Evolutionary conservation across 2,888 invertebrate genomes (phyloP).

Genomic region (Laspeyria flexula): DNA sequence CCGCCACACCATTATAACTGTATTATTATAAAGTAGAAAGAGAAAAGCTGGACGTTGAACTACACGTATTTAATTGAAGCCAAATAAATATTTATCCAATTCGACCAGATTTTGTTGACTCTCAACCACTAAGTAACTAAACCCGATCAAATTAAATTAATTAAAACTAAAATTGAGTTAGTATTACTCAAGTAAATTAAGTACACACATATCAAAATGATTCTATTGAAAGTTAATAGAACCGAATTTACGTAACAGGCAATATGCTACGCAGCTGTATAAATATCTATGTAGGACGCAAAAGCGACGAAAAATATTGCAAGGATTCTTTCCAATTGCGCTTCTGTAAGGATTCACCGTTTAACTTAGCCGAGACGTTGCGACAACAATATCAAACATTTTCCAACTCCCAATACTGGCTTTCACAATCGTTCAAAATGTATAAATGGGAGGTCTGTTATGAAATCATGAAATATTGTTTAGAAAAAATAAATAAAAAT

Average conservation of each 20-base stretch:
- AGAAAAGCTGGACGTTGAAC: background rate
- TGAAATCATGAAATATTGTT: background rate
- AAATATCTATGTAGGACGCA: constrained; percentile 37
- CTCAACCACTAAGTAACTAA: background rate
- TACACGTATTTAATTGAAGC: background rate
- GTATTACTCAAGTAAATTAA: constrained; percentile 1
- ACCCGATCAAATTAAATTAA: constrained; percentile 1
- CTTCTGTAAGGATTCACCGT: constrained; percentile 69
- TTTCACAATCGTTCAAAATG: constrained; percentile 21
- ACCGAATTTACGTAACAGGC: constrained; percentile 13
- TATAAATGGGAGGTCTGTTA: background rate
- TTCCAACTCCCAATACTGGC: constrained; percentile 29
- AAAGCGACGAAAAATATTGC: constrained; percentile 61
- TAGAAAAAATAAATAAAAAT: background rate
- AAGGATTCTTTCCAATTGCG: constrained; percentile 77
- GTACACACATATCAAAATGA: background rate
- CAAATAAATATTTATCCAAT: background rate
- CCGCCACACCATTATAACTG: constrained; percentile 1
- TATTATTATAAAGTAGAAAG: background rate
- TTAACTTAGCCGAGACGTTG: constrained; percentile 54
- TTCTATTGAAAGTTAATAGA: constrained; percentile 1
- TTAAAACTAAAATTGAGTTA: background rate
- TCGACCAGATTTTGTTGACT: background rate
- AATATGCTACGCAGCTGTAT: constrained; percentile 4
- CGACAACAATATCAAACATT: constrained; percentile 63